Conservation (phyloP, 2,888 invertebrate genomes). For the Toxonevra muliebris region DNA sequence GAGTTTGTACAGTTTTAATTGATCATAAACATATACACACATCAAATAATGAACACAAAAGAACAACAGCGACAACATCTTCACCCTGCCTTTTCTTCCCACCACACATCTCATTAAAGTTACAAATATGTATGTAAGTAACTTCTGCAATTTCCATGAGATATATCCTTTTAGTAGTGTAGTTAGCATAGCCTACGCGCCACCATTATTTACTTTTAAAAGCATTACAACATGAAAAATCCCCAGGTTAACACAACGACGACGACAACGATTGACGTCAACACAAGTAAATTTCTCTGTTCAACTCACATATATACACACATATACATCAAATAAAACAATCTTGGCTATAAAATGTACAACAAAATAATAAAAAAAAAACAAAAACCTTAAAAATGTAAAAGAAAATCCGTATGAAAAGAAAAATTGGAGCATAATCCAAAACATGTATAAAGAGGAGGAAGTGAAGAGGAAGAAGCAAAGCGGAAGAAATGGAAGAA, state of each 20-base stretch:
- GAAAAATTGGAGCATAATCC: conserved; percentile 25
- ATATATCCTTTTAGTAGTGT: too few species aligned
- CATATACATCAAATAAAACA: neutral
- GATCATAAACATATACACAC: too few species aligned
- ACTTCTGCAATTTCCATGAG: too few species aligned
- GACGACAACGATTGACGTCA: neutral
- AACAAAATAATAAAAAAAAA: neutral
- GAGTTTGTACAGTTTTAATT: too few species aligned
- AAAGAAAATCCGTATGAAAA: conserved; percentile 9
- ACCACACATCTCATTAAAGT: too few species aligned
- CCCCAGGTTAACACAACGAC: neutral
- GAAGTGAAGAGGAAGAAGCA: conserved; percentile 1
- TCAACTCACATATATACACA: neutral
- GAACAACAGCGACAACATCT: too few species aligned
- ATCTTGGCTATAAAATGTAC: conserved; percentile 1
- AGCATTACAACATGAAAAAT: neutral
- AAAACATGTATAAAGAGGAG: conserved; percentile 13
- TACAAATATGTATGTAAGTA: too few species aligned
- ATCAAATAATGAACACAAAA: too few species aligned
- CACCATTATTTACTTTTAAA: too few species aligned
- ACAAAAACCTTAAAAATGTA: neutral
- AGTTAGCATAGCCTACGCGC: too few species aligned
- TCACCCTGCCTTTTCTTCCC: too few species aligned
- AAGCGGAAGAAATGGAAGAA: neutral
- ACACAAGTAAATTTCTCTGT: neutral